Conservation (phyloP, 2,113 vertebrate species). For the Speoplatyrhinus poulsoni region DNA sequence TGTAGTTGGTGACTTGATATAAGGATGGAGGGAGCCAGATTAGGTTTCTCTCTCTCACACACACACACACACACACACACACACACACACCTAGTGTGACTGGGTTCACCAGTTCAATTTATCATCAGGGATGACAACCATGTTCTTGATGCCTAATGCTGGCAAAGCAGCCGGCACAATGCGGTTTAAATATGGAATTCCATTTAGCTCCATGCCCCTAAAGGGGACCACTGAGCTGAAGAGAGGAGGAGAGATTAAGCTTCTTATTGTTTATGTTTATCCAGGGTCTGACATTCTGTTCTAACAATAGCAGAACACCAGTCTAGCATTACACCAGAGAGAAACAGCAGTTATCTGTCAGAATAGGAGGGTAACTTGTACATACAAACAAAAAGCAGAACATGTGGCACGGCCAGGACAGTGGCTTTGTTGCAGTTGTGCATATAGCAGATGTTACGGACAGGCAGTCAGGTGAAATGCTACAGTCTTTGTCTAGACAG, state of each 20-base stretch:
- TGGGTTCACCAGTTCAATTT: conserved; percentile 18
- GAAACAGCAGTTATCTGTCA: not conserved
- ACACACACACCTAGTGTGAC: not conserved
- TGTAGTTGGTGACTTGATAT: conserved; percentile 41
- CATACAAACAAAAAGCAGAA: not conserved
- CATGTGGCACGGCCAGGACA: not conserved
- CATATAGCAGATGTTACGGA: conserved; percentile 21
- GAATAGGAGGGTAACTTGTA: not conserved
- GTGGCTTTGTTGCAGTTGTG: conserved; percentile 7
- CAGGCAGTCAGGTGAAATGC: conserved; percentile 28
- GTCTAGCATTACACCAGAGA: not conserved
- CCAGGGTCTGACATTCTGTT: conserved; percentile 6
- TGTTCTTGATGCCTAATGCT: not conserved
- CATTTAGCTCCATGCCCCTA: conserved; percentile 14
- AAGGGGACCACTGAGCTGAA: not conserved
- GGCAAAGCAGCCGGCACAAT: not conserved
- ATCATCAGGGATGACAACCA: conserved; percentile 9
- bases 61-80: conserved; percentile 8
- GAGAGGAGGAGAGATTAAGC: not conserved
- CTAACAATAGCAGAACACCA: conserved; percentile 1
- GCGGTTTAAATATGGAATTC: not conserved
- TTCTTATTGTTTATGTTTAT: not conserved
- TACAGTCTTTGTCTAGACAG: conserved; percentile 32
- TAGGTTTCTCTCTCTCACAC: conserved; percentile 4
- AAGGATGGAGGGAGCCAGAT: conserved; percentile 12